Percentiles rank a stretch among this genome's conserved stretches.
Conservation (phyloP, 2,888 invertebrate species). For the Pristionchus entomophagus region DNA sequence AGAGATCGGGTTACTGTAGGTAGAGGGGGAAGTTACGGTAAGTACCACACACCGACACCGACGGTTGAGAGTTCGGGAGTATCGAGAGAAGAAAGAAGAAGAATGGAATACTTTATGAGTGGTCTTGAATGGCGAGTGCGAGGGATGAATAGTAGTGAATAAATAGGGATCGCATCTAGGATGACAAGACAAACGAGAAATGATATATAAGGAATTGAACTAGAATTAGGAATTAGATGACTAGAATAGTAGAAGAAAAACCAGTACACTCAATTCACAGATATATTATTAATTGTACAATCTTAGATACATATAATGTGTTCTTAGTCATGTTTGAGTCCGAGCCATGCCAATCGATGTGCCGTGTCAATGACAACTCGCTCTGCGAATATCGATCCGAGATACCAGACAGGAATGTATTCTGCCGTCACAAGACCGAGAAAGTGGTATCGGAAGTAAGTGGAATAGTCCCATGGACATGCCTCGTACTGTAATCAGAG, state of each 20-base stretch:
- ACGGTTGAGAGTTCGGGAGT: background rate
- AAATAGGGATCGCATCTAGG: background rate
- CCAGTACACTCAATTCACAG: background rate
- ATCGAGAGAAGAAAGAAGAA: background rate
- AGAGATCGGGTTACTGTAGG: no score
- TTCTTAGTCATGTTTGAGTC: conserved; percentile 6
- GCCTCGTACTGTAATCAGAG: conserved; percentile 76
- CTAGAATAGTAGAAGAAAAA: background rate
- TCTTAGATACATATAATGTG: background rate
- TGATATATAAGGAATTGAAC: no score
- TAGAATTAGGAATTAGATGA: background rate
- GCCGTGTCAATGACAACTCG: conserved; percentile 71
- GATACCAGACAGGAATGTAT: conserved; percentile 79
- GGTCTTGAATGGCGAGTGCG: background rate
- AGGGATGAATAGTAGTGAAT: conserved; percentile 11
- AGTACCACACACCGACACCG: background rate
- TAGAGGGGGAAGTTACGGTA: background rate
- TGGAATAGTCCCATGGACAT: conserved; percentile 80
- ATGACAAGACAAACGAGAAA: background rate
- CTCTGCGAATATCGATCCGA: conserved; percentile 75
- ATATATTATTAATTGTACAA: background rate
- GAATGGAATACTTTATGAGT: background rate
- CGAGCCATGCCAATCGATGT: conserved; percentile 49
- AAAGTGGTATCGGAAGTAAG: conserved; percentile 78
- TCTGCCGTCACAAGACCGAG: conserved; percentile 79